phyloP scores from a whole-genome alignment of 2,113 vertebrate genomes.

The human (Homo sapiens) region GRCh38 chr3:27611001-27611500 shows the following conservation, averaged over 20 bases:
- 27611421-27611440: background rate
- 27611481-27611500: background rate
- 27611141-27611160: background rate
- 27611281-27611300: conserved; percentile 51
- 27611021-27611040: background rate
- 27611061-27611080: background rate
- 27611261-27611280: background rate
- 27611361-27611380: conserved; percentile 35
- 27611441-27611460: background rate
- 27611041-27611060: background rate
- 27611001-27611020: background rate
- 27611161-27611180: background rate
- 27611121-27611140: background rate
- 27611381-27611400: background rate
- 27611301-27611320: conserved; percentile 19
- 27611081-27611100: background rate
- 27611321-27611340: conserved; percentile 44
- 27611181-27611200: background rate
- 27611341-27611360: conserved; percentile 47
- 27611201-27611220: background rate
- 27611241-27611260: background rate
- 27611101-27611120: background rate
- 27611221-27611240: background rate
- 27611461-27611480: background rate
- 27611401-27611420: background rate